Evolutionary conservation across 2,888 invertebrate species (phyloP), one percentile per base, ranked within the genome.

Genomic region (Helobdella robusta): DNA sequence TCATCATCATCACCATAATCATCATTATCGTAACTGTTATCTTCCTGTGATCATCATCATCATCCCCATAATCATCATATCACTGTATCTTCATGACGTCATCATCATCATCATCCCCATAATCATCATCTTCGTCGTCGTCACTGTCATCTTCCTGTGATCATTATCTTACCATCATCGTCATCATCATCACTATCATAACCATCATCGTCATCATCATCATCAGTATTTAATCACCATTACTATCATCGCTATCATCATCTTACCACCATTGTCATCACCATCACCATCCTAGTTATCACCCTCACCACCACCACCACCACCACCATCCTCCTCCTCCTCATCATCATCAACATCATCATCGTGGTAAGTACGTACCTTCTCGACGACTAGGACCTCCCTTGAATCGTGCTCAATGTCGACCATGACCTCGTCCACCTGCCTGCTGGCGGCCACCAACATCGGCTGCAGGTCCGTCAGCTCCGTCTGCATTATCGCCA

Each of bases 321-420:
- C n/a, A 46, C 50, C 6, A 3, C 4, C 30, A 32, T 23, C 18
- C 23, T 23, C 62, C 44, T 18, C 11, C 8, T 48, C 62, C 23
- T 36, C 28, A 28, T 36, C 62, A 48, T 46, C 61, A 28, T 5
- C n/a, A 61, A 18, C 18, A 46, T 6, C n/a, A 4, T n/a, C 40
- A 36, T 15, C n/a, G 46, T 46, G 25, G 46, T 6, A 28, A 5
- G 4, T 20, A 56, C 30, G n/a, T 8, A 87, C 85, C 78, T 87
- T 70, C 50, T 66, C 69, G 50, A 78, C 78, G 73, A 77, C 76
- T 59, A 78, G 78, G 11, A 79, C 80, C 71, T 80, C 79, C 25
- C 77, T 72, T 6, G 94, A 93, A 73, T 95, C 93, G 76, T 91
- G 89, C 77, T 95, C 94, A 70, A 95, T 93, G 81, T 89, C 89